A percentile compares a stretch with the other conserved stretches of the same genome.
phyloP scores from a whole-genome alignment of 2,888 invertebrate species.

The Chrysolina haemoptera region DNA sequence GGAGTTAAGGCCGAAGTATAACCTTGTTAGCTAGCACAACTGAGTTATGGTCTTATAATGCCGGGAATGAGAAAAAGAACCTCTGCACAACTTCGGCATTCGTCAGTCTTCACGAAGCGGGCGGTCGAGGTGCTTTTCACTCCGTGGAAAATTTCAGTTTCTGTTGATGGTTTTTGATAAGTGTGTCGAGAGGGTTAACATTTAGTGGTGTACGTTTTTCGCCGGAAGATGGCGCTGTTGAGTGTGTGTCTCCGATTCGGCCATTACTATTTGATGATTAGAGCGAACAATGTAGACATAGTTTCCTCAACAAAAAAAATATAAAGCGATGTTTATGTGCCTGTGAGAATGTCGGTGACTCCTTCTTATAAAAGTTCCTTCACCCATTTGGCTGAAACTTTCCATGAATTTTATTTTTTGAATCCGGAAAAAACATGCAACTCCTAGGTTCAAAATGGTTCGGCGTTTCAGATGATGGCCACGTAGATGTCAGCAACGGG shows the following conservation, averaged over 20 bases:
- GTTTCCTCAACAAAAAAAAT: too few relatives aligned
- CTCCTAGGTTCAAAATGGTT: too few relatives aligned
- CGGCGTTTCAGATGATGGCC: too few relatives aligned
- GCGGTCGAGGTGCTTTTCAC: conserved; percentile 55
- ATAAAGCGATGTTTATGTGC: too few relatives aligned
- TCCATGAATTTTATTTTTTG: too few relatives aligned
- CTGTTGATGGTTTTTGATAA: neutral
- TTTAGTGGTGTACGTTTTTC: neutral
- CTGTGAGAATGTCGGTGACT: too few relatives aligned
- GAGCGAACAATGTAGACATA: neutral
- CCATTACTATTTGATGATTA: neutral
- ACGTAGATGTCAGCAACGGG: too few relatives aligned
- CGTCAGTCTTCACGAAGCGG: conserved; percentile 66
- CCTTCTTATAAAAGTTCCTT: too few relatives aligned
- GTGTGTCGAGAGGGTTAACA: conserved; percentile 15
- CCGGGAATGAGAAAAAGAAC: conserved; percentile 68
- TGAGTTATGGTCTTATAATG: conserved; percentile 71
- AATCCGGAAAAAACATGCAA: too few relatives aligned
- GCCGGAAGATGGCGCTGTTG: conserved; percentile 19
- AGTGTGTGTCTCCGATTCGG: conserved; percentile 1
- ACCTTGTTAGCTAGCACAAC: conserved; percentile 71
- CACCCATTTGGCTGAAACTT: too few relatives aligned
- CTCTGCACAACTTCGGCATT: conserved; percentile 63
- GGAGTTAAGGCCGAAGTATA: conserved; percentile 70
- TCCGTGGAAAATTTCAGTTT: conserved; percentile 33